A percentile compares a stretch with the other conserved stretches of the same genome.
These are phyloP conservation scores for Cirrhinus molitorella DNA, from an alignment of 2,797 vertebrate species.

Conservation along the genomic window DNA sequence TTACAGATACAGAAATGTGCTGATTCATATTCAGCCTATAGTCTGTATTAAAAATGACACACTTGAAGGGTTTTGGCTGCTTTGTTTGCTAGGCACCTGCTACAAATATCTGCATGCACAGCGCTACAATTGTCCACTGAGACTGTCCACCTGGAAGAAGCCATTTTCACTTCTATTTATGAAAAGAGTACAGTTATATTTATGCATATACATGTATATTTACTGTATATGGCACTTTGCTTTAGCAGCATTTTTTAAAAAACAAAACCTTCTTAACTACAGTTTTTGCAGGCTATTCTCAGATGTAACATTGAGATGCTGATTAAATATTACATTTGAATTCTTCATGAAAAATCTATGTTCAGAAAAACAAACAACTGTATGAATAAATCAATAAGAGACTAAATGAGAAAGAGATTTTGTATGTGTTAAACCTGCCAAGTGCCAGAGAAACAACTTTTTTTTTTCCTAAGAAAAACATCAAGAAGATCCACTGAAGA, in stretches of 20 bases:
- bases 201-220: neutral
- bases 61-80: neutral
- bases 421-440: conserved; percentile 14
- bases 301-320: neutral
- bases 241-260: neutral
- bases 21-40: conserved; percentile 32
- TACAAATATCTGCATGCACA: conserved; percentile 11
- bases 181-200: neutral
- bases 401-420: neutral
- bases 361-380: neutral
- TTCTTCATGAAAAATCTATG: neutral
- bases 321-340: neutral
- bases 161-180: neutral
- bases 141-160: conserved; percentile 6
- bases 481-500: neutral
- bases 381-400: neutral
- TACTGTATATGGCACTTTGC: neutral
- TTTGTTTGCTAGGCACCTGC: conserved; percentile 20
- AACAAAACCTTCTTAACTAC: neutral
- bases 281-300: neutral
- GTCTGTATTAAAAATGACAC: conserved; percentile 18
- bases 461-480: conserved; percentile 2
- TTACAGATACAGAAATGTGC: neutral
- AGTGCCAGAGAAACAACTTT: neutral
- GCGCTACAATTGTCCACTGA: neutral